Evolutionary conservation across 2,113 vertebrate species (phyloP).

Genomic region (Malurus cyaneus): DNA sequence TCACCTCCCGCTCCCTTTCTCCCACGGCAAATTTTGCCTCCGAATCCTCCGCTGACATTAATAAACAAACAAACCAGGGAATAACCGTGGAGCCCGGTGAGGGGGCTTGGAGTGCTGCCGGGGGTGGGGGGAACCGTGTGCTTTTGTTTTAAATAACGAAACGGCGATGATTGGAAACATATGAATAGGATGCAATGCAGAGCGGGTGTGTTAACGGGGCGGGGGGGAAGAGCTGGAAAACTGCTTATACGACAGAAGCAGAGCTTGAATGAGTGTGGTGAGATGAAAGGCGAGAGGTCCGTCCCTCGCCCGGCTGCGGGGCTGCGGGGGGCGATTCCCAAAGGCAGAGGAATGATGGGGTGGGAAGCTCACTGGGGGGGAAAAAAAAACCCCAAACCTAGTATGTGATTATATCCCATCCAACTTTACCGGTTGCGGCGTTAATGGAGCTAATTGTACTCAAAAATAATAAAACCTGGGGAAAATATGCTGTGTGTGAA

Average conservation of each 20-base stretch:
- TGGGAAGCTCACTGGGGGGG: neutral
- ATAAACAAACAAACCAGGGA: slow-evolving; percentile 30
- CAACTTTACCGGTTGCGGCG: neutral
- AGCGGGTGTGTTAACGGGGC: slow-evolving; percentile 16
- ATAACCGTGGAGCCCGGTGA: neutral
- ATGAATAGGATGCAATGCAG: slow-evolving; percentile 47
- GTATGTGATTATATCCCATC: neutral
- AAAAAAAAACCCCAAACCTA: neutral
- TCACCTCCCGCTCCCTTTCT: slow-evolving; percentile 23
- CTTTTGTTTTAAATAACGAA: slow-evolving; percentile 61
- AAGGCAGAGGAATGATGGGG: neutral
- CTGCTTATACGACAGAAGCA: slow-evolving; percentile 61
- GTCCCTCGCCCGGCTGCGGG: neutral
- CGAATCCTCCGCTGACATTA: neutral
- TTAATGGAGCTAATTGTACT: neutral
- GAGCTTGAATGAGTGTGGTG: slow-evolving; percentile 53
- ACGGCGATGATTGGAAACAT: slow-evolving; percentile 51
- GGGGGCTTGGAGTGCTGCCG: neutral
- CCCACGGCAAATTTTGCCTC: neutral
- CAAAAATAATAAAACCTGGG: neutral
- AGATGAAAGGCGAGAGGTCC: slow-evolving; percentile 37
- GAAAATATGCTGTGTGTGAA: neutral
- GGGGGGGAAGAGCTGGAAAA: slow-evolving; percentile 41
- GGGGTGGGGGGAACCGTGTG: neutral
- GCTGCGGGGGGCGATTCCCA: neutral